Evolutionary conservation across 2,113 vertebrate species (phyloP), one percentile per base, ranked within the genome.

Genomic region (Corydoras maculifer): DNA sequence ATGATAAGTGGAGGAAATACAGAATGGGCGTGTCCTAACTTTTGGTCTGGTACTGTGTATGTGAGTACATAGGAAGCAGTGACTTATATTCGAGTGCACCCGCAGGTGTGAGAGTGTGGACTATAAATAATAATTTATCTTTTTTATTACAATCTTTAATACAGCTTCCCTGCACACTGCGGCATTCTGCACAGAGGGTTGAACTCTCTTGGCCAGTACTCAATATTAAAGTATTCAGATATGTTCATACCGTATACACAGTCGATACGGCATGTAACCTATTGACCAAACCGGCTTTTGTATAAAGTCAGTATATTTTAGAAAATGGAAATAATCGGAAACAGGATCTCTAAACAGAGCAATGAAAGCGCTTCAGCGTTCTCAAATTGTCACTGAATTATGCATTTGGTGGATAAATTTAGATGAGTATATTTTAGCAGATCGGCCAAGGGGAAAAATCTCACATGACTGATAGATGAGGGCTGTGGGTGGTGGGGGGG

Each of bases 301-400:
- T 32, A 15, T 48, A 48, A 13, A 65, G 15, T 8, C 9, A 57
- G 13, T 15, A 13, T n/a, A 9, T 57, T 43, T 43, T 43, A 13
- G 15, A 64, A 12, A 67, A 29, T 29, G 31, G 51, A 32, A 57
- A 55, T 15, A 63, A 49, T 65, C 43, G 32, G 43, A 59, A 18
- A 35, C 43, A 53, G 58, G 12, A 30, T 51, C 25, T 58, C 62
- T 18, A 18, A 53, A 29, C 10, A 29, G 48, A 65, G 25, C 4
- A 8, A 30, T 10, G 3, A 32, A 65, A 70, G 75, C 32, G 13
- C 65, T 70, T 58, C 14, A 90, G 91, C 90, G 86, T 90, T 90
- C 88, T 91, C 92, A 92, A 91, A 93, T 90, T 92, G 90, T 92
- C 93, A 93, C 93, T 92, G 91, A 90, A 91, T 91, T 92, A 93